Evolutionary conservation across 2,113 vertebrate genomes (phyloP).

Genomic region (Trematomus loennbergii): DNA sequence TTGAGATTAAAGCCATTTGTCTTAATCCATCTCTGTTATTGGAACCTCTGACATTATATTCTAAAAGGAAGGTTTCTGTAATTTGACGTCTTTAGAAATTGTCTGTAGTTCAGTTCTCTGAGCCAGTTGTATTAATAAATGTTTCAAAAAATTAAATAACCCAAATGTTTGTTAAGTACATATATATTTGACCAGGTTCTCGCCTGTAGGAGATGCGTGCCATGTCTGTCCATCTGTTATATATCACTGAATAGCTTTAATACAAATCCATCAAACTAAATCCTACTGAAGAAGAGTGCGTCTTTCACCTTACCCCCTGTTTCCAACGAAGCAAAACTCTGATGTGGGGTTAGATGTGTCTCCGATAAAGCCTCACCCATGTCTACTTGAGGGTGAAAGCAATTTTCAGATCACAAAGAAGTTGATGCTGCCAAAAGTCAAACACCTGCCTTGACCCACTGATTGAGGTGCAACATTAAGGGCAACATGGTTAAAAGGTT

Average conservation of each 20-base stretch:
- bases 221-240: too few relatives aligned
- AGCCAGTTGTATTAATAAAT: too few relatives aligned
- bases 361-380: conserved; percentile 17
- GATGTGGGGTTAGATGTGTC: conserved; percentile 8
- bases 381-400: conserved; percentile 14
- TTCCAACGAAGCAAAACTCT: background rate
- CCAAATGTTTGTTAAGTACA: background rate
- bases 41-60: background rate
- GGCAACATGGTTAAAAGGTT: background rate
- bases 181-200: background rate
- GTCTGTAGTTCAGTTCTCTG: too few relatives aligned
- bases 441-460: conserved; percentile 11
- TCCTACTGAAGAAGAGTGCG: background rate
- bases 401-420: conserved; percentile 43
- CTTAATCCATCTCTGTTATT: background rate
- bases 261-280: background rate
- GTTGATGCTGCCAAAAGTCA: conserved; percentile 4
- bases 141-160: background rate
- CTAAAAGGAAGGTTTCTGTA: background rate
- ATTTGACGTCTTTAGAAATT: conserved; percentile 6
- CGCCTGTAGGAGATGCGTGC: background rate
- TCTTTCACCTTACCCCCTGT: background rate
- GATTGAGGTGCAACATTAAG: conserved; percentile 21
- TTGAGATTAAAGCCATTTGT: conserved; percentile 19
- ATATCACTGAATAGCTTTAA: background rate